These are phyloP conservation scores for Cheirogaleus medius DNA, from an alignment of 2,113 vertebrate genomes.

Conservation along the genomic window DNA sequence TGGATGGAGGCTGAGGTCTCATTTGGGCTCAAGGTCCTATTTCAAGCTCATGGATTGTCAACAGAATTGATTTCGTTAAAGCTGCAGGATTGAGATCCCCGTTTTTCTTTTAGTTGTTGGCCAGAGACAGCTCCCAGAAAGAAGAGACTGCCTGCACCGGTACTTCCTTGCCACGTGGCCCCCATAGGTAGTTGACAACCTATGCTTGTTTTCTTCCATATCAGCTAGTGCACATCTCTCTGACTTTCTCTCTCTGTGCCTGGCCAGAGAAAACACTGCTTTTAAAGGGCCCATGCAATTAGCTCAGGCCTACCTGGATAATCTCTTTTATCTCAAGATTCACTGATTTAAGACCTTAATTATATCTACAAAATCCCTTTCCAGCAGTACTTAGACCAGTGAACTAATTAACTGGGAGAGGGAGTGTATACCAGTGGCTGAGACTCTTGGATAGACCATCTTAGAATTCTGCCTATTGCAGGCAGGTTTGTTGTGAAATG, in stretches of 20 bases:
- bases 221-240: fast-evolving
- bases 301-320: not conserved
- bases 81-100: not conserved
- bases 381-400: not conserved
- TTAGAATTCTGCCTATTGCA: not conserved
- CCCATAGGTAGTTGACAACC: not conserved
- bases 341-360: not conserved
- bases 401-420: not conserved
- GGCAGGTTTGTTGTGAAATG: not conserved
- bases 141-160: fast-evolving
- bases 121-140: not conserved
- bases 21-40: not conserved
- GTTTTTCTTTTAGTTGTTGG: not conserved
- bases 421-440: fast-evolving
- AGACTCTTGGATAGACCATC: not conserved
- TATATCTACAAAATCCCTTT: not conserved
- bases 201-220: not conserved
- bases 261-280: not conserved
- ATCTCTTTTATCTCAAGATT: not conserved
- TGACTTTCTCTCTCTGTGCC: not conserved
- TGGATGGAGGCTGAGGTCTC: fast-evolving
- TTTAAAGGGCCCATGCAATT: not conserved
- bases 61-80: not conserved
- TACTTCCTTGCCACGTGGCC: not conserved
- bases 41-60: not conserved